Percentiles rank a stretch among this genome's conserved stretches.
phyloP scores from a whole-genome alignment of 1,140 invertebrate genomes.

The Drosophila grimshawi region DNA sequence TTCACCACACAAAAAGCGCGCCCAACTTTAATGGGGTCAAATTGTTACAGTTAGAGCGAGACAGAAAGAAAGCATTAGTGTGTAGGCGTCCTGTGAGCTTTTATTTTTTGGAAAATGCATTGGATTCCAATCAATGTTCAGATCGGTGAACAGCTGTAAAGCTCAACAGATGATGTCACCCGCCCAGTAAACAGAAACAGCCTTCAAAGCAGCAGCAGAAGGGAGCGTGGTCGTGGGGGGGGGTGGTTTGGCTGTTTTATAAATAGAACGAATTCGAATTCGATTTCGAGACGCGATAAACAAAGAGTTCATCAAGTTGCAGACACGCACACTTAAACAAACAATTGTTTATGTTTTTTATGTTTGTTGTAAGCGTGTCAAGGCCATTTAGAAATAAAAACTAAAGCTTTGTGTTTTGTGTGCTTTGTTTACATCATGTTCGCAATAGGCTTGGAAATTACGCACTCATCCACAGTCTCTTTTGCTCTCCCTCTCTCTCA shows the following conservation, averaged over 20 bases:
- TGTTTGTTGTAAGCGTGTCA: constrained; percentile 73
- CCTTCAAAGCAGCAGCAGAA: constrained; percentile 12
- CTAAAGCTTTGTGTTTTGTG: constrained; percentile 15
- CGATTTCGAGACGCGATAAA: constrained; percentile 39
- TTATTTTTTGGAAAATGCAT: constrained; percentile 19
- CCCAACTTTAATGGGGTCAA: constrained; percentile 8
- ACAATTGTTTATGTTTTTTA: constrained; percentile 37
- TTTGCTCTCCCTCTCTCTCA: not conserved
- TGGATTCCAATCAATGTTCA: constrained; percentile 9
- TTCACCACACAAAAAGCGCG: not conserved
- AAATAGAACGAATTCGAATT: constrained; percentile 59
- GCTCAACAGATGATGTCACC: constrained; percentile 64
- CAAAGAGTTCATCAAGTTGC: constrained; percentile 32
- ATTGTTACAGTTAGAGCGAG: not conserved
- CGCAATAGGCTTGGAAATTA: constrained; percentile 24
- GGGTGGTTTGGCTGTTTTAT: constrained; percentile 1
- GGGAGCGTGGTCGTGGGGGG: too few relatives aligned
- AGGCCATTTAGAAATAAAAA: constrained; percentile 52
- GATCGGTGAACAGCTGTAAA: not conserved
- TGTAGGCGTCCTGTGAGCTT: not conserved
- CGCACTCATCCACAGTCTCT: constrained; percentile 37
- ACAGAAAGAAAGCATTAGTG: not conserved
- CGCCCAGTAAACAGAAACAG: not conserved
- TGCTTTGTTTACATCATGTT: constrained; percentile 42
- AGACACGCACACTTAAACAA: not conserved